These are phyloP conservation scores for Cephalotes varians DNA, from an alignment of 2,888 invertebrate species.

Conservation along the genomic window DNA sequence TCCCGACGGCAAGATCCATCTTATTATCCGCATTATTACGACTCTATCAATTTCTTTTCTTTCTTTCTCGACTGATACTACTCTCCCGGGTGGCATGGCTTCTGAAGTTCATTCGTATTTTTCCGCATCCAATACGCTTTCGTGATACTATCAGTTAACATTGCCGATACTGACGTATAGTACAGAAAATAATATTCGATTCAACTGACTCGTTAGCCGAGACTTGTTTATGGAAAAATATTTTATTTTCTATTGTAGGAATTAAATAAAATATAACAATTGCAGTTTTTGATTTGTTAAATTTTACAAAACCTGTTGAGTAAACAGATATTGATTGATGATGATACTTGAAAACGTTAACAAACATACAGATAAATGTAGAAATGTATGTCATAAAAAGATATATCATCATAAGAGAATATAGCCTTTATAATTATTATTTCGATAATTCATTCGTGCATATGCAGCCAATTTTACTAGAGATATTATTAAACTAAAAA, in stretches of 20 bases:
- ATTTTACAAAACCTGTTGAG: neutral
- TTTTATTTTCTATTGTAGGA: constrained; percentile 4
- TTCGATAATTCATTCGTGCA: neutral
- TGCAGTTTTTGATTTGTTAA: neutral
- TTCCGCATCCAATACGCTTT: neutral
- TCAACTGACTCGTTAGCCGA: constrained; percentile 13
- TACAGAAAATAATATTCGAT: constrained; percentile 4
- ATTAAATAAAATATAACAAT: constrained; percentile 30
- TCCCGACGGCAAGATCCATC: constrained; percentile 55
- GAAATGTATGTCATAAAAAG: neutral
- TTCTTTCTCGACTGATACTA: constrained; percentile 12
- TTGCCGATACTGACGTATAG: constrained; percentile 1
- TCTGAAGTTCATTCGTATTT: constrained; percentile 24
- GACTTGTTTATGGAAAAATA: constrained; percentile 31
- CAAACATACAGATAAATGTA: neutral
- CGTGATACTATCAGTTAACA: neutral
- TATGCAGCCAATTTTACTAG: neutral
- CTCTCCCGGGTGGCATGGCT: neutral
- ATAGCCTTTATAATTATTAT: constrained; percentile 7
- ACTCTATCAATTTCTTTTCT: constrained; percentile 25
- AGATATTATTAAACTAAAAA: constrained; percentile 1
- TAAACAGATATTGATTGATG: constrained; percentile 22
- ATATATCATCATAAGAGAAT: neutral
- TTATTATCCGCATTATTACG: constrained; percentile 72
- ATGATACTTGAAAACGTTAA: neutral